phyloP scores from a whole-genome alignment of 2,888 invertebrate genomes.

The Pristionchus entomophagus region DNA sequence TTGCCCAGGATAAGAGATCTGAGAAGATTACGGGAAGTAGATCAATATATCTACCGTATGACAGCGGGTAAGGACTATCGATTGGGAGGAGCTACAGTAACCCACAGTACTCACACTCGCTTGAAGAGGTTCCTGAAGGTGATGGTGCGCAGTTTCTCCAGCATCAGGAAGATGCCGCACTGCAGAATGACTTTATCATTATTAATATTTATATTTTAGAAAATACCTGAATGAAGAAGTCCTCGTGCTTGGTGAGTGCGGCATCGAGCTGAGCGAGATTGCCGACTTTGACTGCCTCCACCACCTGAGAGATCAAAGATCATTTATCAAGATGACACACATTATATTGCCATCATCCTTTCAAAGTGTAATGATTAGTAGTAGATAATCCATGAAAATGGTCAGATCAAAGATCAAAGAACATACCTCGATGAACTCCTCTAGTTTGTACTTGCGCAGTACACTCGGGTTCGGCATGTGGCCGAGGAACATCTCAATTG shows the following conservation, averaged over 20 bases:
- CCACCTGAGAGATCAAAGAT: slow-evolving; percentile 54
- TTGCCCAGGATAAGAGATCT: slow-evolving; percentile 78
- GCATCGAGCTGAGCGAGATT: slow-evolving; percentile 81
- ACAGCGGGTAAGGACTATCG: too few relatives aligned
- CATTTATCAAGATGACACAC: neutral
- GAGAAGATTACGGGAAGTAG: neutral
- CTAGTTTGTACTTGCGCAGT: slow-evolving; percentile 89
- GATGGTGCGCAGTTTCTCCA: slow-evolving; percentile 94
- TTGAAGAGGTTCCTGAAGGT: slow-evolving; percentile 96
- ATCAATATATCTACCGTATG: too few relatives aligned
- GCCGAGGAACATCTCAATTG: slow-evolving; percentile 88
- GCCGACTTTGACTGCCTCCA: slow-evolving; percentile 81
- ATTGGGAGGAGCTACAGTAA: too few relatives aligned
- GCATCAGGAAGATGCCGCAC: slow-evolving; percentile 96
- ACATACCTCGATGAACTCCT: slow-evolving; percentile 89
- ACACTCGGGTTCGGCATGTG: slow-evolving; percentile 90
- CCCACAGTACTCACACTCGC: slow-evolving; percentile 82
- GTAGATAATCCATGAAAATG: too few relatives aligned
- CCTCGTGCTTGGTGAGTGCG: slow-evolving; percentile 84
- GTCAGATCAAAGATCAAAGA: neutral
- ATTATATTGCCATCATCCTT: too few relatives aligned
- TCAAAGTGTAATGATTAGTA: too few relatives aligned
- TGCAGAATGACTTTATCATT: slow-evolving; percentile 76
- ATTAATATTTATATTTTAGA: neutral
- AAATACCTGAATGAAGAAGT: slow-evolving; percentile 87